These are phyloP conservation scores for Musca domestica DNA, from an alignment of 1,140 invertebrate species.

Conservation along the genomic window DNA sequence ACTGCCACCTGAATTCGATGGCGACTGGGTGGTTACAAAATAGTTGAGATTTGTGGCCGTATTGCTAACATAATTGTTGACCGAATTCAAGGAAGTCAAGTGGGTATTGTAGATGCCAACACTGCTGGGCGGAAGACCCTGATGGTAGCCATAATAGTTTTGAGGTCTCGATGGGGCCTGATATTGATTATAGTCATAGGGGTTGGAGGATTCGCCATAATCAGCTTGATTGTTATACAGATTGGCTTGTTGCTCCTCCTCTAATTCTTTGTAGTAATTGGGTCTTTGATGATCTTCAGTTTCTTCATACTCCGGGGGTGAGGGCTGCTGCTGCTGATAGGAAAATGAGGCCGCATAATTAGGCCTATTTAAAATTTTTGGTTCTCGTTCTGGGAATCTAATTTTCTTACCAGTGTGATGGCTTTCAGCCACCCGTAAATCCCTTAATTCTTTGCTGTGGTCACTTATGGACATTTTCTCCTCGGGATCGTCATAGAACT, in stretches of 20 bases:
- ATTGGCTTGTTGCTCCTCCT: too few relatives aligned
- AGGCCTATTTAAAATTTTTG: constrained; percentile 42
- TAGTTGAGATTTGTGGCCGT: constrained; percentile 4
- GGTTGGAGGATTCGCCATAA: too few relatives aligned
- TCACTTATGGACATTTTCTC: neutral
- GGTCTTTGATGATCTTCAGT: neutral
- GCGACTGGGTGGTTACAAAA: neutral
- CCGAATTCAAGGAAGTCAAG: neutral
- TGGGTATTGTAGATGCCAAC: neutral
- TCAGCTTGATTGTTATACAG: too few relatives aligned
- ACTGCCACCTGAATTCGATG: too few relatives aligned
- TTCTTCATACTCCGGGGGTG: neutral
- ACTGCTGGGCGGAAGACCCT: neutral
- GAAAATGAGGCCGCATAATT: constrained; percentile 43
- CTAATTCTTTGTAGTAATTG: neutral
- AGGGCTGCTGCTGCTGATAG: constrained; percentile 30
- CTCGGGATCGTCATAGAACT: neutral
- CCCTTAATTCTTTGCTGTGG: neutral
- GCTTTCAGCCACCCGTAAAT: constrained; percentile 17
- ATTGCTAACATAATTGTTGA: neutral
- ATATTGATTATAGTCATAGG: too few relatives aligned
- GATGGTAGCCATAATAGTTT: too few relatives aligned
- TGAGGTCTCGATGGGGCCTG: too few relatives aligned
- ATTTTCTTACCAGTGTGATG: constrained; percentile 37
- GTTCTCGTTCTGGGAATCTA: constrained; percentile 28